Evolutionary conservation across 2,888 invertebrate species (phyloP).

Genomic region (Nyleta sp.): DNA sequence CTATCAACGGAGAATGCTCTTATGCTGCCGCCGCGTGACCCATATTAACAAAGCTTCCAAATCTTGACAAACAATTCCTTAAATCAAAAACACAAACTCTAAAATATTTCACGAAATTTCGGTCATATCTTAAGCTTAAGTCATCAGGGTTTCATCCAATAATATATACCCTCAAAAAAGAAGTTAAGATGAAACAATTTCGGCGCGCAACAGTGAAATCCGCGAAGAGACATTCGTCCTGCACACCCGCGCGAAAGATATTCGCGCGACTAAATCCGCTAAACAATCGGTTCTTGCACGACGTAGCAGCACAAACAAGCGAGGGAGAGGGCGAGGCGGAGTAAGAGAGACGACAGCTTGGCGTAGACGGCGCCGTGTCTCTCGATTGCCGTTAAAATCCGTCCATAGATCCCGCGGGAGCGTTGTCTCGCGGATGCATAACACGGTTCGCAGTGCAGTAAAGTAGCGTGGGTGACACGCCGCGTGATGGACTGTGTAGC

Average conservation of each 20-base stretch:
- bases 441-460: conserved; percentile 80
- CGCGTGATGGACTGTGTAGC: conserved; percentile 80
- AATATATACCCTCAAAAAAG: conserved; percentile 52
- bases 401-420: conserved; percentile 76
- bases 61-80: conserved; percentile 56
- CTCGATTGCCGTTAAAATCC: conserved; percentile 79
- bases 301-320: conserved; percentile 42
- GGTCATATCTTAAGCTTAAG: conserved; percentile 59
- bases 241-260: conserved; percentile 46
- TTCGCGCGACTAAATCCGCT: conserved; percentile 61
- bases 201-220: conserved; percentile 36
- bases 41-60: conserved; percentile 44
- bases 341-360: background rate
- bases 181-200: conserved; percentile 45
- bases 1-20: background rate
- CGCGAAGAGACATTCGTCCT: conserved; percentile 54
- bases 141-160: conserved; percentile 56
- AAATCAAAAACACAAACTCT: conserved; percentile 51
- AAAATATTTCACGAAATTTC: conserved; percentile 49
- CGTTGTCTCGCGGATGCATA: conserved; percentile 79
- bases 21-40: conserved; percentile 5
- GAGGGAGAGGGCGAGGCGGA: background rate
- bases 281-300: conserved; percentile 63
- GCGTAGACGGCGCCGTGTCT: conserved; percentile 71
- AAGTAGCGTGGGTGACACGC: conserved; percentile 82